These are phyloP conservation scores for Umimayanthus chanpuru DNA, from an alignment of 92 coral and sea anemone species.

Conservation along the genomic window DNA sequence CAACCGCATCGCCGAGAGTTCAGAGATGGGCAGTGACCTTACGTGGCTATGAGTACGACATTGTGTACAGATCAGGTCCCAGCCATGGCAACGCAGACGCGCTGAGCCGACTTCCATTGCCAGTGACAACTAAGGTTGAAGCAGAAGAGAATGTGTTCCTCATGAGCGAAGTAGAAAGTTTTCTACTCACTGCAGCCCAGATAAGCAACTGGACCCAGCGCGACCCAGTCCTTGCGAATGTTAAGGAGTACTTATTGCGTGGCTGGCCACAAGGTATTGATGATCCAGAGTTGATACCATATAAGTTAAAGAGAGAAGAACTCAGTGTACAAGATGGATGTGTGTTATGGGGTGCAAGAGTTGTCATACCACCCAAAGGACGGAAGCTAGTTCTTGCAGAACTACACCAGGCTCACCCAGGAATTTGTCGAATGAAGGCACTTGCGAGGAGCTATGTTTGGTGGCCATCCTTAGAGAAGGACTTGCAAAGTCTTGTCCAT, in stretches of 20 bases:
- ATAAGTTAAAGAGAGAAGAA: not conserved
- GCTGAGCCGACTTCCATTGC: slow-evolving; percentile 49
- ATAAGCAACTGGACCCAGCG: not conserved
- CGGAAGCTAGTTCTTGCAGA: not conserved
- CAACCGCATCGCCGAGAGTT: slow-evolving; percentile 59
- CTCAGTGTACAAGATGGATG: too few species aligned
- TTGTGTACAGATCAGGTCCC: slow-evolving; percentile 57
- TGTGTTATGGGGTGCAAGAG: not conserved
- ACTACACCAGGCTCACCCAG: not conserved
- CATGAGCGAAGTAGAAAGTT: slow-evolving; percentile 15
- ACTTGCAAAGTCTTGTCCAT: too few species aligned
- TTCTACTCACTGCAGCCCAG: slow-evolving; percentile 3
- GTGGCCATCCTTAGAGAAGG: not conserved
- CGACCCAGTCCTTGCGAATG: not conserved
- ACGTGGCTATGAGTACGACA: slow-evolving; percentile 41
- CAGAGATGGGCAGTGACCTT: slow-evolving; percentile 64
- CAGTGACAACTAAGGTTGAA: slow-evolving; percentile 34
- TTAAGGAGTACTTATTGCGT: not conserved
- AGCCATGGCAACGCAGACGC: slow-evolving; percentile 58
- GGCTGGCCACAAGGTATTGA: not conserved
- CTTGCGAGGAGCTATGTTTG: not conserved
- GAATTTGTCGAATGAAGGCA: not conserved
- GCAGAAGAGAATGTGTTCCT: slow-evolving; percentile 51
- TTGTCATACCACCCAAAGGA: not conserved
- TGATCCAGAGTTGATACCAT: not conserved